Evolutionary conservation across 1,140 invertebrate species (phyloP).

Genomic region (Brachionus rotundiformis): DNA sequence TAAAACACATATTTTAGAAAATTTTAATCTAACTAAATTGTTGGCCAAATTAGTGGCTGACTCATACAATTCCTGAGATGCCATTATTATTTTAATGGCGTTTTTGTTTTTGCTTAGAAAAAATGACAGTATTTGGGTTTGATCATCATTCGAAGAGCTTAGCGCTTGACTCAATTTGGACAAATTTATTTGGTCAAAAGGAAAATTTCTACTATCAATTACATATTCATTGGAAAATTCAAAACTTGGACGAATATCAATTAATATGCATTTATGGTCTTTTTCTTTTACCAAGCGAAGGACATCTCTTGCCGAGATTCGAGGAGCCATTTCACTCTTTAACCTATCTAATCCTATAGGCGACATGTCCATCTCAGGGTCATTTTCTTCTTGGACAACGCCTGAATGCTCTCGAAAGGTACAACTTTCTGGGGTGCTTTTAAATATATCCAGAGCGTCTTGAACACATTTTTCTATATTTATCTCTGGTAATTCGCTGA

Average conservation of each 20-base stretch:
- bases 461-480: constrained; percentile 88
- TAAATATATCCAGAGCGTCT: constrained; percentile 82
- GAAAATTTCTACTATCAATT: constrained; percentile 35
- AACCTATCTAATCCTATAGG: constrained; percentile 72
- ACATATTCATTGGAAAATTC: constrained; percentile 67
- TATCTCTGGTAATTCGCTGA: constrained; percentile 94
- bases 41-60: constrained; percentile 65
- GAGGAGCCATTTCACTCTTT: constrained; percentile 74
- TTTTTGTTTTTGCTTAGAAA: constrained; percentile 10
- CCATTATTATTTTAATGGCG: constrained; percentile 20
- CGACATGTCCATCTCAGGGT: constrained; percentile 65
- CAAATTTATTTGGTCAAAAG: constrained; percentile 24
- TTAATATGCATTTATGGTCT: constrained; percentile 65
- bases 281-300: constrained; percentile 68
- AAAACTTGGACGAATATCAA: constrained; percentile 74
- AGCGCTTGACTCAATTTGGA: background rate
- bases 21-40: constrained; percentile 64
- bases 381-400: background rate
- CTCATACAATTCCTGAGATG: background rate
- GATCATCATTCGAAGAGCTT: background rate
- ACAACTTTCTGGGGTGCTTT: constrained; percentile 81
- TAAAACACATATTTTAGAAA: constrained; percentile 66
- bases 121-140: background rate
- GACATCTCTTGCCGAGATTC: constrained; percentile 82
- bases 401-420: constrained; percentile 77